Percentiles rank a stretch among this genome's conserved stretches.
Conservation (phyloP, 2,797 vertebrate genomes). For the Stomatorhinus walkeri region DNA sequence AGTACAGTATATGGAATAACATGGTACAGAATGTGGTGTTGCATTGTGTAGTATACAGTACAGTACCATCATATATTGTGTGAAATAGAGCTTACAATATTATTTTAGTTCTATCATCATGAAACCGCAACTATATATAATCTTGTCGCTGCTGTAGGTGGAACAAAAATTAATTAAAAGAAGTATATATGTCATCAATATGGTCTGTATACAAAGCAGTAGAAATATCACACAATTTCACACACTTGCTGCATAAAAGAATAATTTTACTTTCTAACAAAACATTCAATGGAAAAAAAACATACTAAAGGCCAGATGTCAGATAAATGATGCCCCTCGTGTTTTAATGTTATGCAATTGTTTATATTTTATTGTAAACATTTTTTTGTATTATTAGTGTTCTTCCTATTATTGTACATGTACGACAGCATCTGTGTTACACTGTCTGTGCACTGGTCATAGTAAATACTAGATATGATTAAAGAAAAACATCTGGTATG, state of each 20-base stretch:
- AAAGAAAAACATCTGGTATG: conserved; percentile 2
- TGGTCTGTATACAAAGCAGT: background rate
- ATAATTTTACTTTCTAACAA: background rate
- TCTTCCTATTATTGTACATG: background rate
- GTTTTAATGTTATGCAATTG: background rate
- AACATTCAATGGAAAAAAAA: background rate
- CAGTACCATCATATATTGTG: background rate
- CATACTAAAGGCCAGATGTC: conserved; percentile 3
- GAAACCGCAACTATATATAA: background rate
- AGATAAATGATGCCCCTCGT: background rate
- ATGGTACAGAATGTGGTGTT: background rate
- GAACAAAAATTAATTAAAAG: background rate
- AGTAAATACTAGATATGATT: background rate
- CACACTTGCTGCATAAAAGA: background rate
- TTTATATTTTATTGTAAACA: background rate
- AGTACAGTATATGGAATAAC: background rate
- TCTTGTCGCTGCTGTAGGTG: background rate
- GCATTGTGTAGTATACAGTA: background rate
- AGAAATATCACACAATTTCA: background rate
- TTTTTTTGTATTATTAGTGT: background rate
- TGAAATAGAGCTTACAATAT: background rate
- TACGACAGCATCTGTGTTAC: background rate
- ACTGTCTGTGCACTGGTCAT: background rate
- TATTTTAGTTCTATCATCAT: background rate
- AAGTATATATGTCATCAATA: background rate